Evolutionary conservation across 2,113 vertebrate species (phyloP), one percentile per base, ranked within the genome.

Genomic region (Elgaria multicarinata): DNA sequence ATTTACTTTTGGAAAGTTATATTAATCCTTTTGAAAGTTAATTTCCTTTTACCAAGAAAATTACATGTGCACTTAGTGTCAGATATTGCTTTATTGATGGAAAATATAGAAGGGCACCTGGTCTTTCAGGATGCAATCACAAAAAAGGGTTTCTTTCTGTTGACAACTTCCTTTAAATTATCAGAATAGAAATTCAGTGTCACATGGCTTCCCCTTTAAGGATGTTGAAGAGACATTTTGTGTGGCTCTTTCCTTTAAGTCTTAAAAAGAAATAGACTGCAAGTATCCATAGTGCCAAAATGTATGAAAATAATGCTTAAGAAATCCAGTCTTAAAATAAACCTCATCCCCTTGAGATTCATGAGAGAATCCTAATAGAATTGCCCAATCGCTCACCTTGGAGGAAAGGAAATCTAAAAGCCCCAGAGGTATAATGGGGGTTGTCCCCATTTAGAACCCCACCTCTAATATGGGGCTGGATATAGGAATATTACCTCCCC

Each of bases 211-310:
- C 53, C 55, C 3, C 44, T 76, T 82, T 66, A 82, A 76, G 31
- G 55, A 76, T n/a, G 33, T 16, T 77, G n/a, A 28, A 67, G 33
- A 50, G 66, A 33, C 18, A 14, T 85, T 89, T 84, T 42, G 7
- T 77, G 36, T 39, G 71, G 20, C 55, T 88, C 67, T 72, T 42
- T 10, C 39, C 3, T 44, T 46, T 10, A 16, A 16, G 69, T 74
- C 53, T 36, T 79, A 39, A 85, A 16, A 55, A 39, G 31, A 72
- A 53, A 85, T 7, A 74, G 39, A 42, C 31, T 36, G 78, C 31
- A 66, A n/a, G 55, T n/a, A 50, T 16, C 42, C 44, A 69, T 64
- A 77, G 44, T 89, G 88, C 74, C 88, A 89, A 85, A 89, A 89
- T 74, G 28, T 72, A 42, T 33, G 28, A 58, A 58, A 81, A 36